Evolutionary conservation across 2,797 vertebrate species (phyloP).

Genomic region (Schizothorax lantsangensis): DNA sequence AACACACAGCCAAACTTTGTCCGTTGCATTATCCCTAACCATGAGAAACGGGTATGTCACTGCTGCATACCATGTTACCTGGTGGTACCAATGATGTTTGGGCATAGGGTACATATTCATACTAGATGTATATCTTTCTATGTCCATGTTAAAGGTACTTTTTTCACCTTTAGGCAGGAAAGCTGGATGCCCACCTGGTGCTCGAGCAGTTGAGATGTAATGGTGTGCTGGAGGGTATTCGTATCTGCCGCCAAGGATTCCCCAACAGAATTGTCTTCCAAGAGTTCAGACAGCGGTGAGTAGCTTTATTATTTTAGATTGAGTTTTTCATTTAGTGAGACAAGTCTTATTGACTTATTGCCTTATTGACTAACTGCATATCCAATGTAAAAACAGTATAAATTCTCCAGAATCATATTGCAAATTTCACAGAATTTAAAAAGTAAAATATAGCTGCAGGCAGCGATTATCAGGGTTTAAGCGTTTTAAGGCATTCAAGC

Average conservation of each 20-base stretch:
- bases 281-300: slow-evolving; percentile 94
- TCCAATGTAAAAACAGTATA: neutral
- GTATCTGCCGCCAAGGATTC: slow-evolving; percentile 95
- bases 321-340: neutral
- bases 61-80: neutral
- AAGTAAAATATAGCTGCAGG: neutral
- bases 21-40: slow-evolving; percentile 98
- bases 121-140: neutral
- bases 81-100: neutral
- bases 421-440: neutral
- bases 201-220: slow-evolving; percentile 96
- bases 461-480: too few species aligned
- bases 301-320: too few species aligned
- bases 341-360: neutral
- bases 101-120: neutral
- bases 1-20: slow-evolving; percentile 99
- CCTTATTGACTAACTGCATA: neutral
- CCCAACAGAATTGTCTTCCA: slow-evolving; percentile 97
- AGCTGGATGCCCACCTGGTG: slow-evolving; percentile 91
- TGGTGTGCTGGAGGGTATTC: slow-evolving; percentile 94
- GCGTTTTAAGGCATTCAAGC: too few species aligned
- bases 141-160: slow-evolving; percentile 6
- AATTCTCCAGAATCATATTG: neutral
- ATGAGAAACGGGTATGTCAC: slow-evolving; percentile 88
- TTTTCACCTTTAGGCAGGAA: slow-evolving; percentile 83